phyloP scores from a whole-genome alignment of 2,888 invertebrate species.

The Camptogramma bilineatum region DNA sequence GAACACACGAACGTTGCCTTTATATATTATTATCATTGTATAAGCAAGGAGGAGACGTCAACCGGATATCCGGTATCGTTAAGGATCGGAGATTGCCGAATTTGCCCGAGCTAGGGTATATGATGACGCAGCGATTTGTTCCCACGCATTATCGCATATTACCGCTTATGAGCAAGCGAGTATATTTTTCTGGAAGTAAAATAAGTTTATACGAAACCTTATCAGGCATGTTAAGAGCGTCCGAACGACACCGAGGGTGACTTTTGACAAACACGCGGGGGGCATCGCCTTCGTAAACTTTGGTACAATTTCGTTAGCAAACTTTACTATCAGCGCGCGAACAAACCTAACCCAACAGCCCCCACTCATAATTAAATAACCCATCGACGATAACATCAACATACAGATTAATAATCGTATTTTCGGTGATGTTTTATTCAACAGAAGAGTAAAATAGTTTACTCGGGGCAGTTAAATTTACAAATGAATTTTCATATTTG shows the following conservation, averaged over 20 bases:
- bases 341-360: conserved; percentile 59
- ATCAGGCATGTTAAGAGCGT: conserved; percentile 66
- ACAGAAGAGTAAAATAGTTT: conserved; percentile 1
- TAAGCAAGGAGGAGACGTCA: conserved; percentile 37
- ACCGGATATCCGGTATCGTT: conserved; percentile 43
- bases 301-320: conserved; percentile 64
- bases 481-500: conserved; percentile 1
- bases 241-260: conserved; percentile 63
- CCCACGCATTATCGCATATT: conserved; percentile 45
- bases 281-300: conserved; percentile 53
- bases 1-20: conserved; percentile 34
- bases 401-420: conserved; percentile 25
- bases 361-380: conserved; percentile 59
- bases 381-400: conserved; percentile 47
- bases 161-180: conserved; percentile 41
- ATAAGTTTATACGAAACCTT: conserved; percentile 68
- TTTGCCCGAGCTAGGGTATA: conserved; percentile 37
- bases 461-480: neutral
- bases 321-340: conserved; percentile 60
- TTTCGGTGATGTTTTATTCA: conserved; percentile 26
- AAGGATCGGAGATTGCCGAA: conserved; percentile 42
- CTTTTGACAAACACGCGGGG: conserved; percentile 68
- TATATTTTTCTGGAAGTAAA: conserved; percentile 42
- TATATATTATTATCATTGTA: conserved; percentile 40
- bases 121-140: conserved; percentile 42